Evolutionary conservation across 2,113 vertebrate genomes (phyloP).

Genomic region (Nothobranchius kuhntae): DNA sequence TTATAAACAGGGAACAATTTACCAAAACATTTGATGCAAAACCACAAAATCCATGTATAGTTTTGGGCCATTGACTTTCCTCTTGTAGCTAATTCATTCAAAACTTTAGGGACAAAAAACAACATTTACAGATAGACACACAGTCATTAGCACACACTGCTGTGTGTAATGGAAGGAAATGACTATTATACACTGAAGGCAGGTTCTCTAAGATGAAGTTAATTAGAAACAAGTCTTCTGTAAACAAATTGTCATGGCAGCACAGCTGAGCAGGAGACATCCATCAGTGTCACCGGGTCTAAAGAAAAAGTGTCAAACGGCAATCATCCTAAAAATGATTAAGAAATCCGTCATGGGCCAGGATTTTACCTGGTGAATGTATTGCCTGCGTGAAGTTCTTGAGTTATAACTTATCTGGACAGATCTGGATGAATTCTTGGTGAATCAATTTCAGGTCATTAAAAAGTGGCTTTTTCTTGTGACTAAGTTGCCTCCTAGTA

Average conservation of each 20-base stretch:
- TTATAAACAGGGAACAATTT: constrained; percentile 58
- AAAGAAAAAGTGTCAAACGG: constrained; percentile 9
- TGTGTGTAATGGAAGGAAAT: constrained; percentile 26
- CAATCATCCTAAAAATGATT: constrained; percentile 21
- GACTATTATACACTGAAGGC: constrained; percentile 11
- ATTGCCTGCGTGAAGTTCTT: constrained; percentile 42
- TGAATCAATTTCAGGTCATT: constrained; percentile 66
- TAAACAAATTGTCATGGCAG: constrained; percentile 20
- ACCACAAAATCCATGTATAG: constrained; percentile 35
- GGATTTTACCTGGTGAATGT: constrained; percentile 43
- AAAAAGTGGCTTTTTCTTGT: constrained; percentile 60
- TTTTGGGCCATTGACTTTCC: constrained; percentile 19
- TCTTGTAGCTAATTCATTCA: constrained; percentile 14
- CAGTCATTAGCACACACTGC: neutral
- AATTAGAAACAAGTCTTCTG: constrained; percentile 38
- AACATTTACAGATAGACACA: constrained; percentile 12
- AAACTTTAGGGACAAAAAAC: constrained; percentile 16
- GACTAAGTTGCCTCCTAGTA: constrained; percentile 55
- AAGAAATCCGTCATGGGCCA: constrained; percentile 19
- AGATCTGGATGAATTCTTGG: constrained; percentile 42
- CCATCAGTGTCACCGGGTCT: constrained; percentile 14
- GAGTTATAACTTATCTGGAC: constrained; percentile 42
- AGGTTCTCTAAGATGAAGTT: constrained; percentile 29
- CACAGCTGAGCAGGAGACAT: neutral
- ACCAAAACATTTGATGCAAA: constrained; percentile 62